Percentiles rank a stretch among this genome's conserved stretches.
These are phyloP conservation scores for Nemotelus pantherinus DNA, from an alignment of 2,888 invertebrate genomes.

Conservation along the genomic window DNA sequence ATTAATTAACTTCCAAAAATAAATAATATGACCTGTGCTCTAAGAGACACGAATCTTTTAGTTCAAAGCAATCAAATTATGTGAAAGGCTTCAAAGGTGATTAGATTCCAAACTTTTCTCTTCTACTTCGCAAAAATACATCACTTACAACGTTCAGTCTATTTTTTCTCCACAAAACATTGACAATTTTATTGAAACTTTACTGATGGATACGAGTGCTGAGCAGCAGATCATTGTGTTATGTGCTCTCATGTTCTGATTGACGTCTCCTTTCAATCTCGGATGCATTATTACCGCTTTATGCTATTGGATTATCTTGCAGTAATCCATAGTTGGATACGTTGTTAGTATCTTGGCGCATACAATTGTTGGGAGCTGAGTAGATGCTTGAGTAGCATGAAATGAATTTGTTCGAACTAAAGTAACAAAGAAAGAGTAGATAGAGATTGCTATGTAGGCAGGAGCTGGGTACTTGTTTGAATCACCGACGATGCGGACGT, in stretches of 20 bases:
- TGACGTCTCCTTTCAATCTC: slow-evolving; percentile 27
- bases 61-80: no score
- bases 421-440: not conserved
- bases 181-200: slow-evolving; percentile 14
- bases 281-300: not conserved
- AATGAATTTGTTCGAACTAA: not conserved
- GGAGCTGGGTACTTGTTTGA: not conserved
- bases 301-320: no score
- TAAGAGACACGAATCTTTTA: no score
- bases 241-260: not conserved
- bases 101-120: no score
- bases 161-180: not conserved
- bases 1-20: no score
- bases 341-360: no score
- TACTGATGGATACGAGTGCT: not conserved
- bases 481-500: not conserved
- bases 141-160: no score
- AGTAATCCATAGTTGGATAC: no score
- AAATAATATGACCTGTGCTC: no score
- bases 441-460: slow-evolving; percentile 14
- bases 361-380: no score
- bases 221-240: slow-evolving; percentile 32
- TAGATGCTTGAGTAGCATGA: not conserved
- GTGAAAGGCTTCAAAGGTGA: no score
- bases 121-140: no score